phyloP scores from a whole-genome alignment of 2,888 invertebrate species.

The Hanleya hanleyi region DNA sequence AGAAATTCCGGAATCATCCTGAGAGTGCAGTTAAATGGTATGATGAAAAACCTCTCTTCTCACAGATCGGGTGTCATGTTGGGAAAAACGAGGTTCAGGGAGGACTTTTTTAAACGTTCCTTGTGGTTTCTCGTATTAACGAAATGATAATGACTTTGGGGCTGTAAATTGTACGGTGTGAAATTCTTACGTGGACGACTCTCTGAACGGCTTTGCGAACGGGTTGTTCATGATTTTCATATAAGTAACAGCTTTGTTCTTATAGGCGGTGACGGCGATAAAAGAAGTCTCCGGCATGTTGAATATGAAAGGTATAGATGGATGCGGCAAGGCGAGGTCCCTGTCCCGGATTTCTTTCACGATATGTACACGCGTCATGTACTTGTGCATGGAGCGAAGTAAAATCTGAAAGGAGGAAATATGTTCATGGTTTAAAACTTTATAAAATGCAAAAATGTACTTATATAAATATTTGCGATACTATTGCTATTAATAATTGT shows the following conservation, averaged over 20 bases:
- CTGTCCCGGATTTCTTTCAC: background rate
- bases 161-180: background rate
- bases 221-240: constrained; percentile 30
- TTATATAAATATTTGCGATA: too few species aligned
- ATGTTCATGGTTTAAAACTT: too few species aligned
- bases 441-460: too few species aligned
- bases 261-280: constrained; percentile 29
- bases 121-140: background rate
- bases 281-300: constrained; percentile 18
- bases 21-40: too few species aligned
- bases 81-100: background rate
- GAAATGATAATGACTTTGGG: background rate
- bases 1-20: background rate
- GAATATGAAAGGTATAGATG: too few species aligned
- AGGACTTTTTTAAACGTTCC: background rate
- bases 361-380: constrained; percentile 12
- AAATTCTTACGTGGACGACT: background rate
- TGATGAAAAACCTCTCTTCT: too few species aligned
- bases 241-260: constrained; percentile 15
- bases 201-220: constrained; percentile 25
- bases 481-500: too few species aligned
- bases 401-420: constrained; percentile 8
- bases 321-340: background rate
- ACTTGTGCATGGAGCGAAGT: constrained; percentile 25
- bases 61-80: background rate